These are phyloP conservation scores for Rhinogobio ventralis DNA, from an alignment of 2,797 vertebrate genomes.

Conservation along the genomic window DNA sequence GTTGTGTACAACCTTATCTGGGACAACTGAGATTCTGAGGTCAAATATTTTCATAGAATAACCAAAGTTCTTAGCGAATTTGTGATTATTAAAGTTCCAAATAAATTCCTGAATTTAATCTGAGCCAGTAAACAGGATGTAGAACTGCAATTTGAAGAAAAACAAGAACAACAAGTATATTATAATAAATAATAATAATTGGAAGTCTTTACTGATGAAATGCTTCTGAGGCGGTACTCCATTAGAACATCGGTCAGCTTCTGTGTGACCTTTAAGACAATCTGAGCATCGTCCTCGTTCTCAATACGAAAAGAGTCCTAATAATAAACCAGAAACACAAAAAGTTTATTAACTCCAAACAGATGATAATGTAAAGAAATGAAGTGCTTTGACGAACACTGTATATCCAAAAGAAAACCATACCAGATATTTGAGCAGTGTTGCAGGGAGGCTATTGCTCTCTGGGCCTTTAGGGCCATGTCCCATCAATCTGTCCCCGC, in stretches of 20 bases:
- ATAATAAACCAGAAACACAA: slow-evolving; percentile 38
- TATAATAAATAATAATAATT: not conserved
- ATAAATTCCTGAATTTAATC: not conserved
- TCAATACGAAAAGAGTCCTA: slow-evolving; percentile 86
- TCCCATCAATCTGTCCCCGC: slow-evolving; percentile 65
- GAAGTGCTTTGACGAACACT: not conserved
- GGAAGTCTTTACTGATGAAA: slow-evolving; percentile 70
- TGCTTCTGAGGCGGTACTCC: slow-evolving; percentile 82
- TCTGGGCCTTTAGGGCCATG: slow-evolving; percentile 59
- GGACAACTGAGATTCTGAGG: not conserved
- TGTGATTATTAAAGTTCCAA: not conserved
- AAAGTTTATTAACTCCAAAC: not conserved
- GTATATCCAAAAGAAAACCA: not conserved
- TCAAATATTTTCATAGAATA: not conserved
- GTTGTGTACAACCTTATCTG: not conserved
- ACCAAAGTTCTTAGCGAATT: not conserved
- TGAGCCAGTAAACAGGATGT: not conserved
- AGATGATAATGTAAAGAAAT: not conserved
- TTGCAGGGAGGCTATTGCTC: slow-evolving; percentile 66
- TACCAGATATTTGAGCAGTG: slow-evolving; percentile 79
- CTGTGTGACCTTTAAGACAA: slow-evolving; percentile 88
- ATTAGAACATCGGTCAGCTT: slow-evolving; percentile 86
- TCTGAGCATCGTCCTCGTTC: slow-evolving; percentile 84
- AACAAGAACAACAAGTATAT: not conserved
- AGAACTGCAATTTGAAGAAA: not conserved